Evolutionary conservation across 2,888 invertebrate species (phyloP), one percentile per base, ranked within the genome.

Genomic region (Nasonia oneida): DNA sequence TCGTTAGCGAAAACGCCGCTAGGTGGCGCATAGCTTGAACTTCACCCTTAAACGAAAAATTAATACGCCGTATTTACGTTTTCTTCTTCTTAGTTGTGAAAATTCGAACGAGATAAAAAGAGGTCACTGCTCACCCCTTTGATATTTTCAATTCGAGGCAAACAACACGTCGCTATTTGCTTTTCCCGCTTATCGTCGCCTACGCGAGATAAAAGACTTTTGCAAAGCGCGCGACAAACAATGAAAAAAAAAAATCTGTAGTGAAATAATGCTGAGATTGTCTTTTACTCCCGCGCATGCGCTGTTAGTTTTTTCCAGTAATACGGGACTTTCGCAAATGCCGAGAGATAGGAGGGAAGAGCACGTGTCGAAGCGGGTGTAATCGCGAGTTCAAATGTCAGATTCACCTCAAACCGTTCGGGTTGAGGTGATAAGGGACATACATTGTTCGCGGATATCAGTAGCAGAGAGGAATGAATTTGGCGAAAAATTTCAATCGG

Each of bases 361-460:
- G 14, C 57, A 73, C 73, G 80, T 73, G 12, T n/a, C 18, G 70
- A 67, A 8, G 57, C 57, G 57, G 57, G 57, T n/a, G 50, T 80
- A 75, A 75, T 14, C 37, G 6, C n/a, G 64, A 82, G 75, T 82
- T 75, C 81, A 82, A 75, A 75, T 82, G 67, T 75, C 81, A 64
- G 47, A 82, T 75, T 82, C 67, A 82, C 81, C 81, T 82, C 81
- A 57, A 18, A 8, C 5, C 14, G 5, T 29, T 23, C 6, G 14
- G 64, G 15, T 67, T 67, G 57, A n/a, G n/a, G 4, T 6, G 57
- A 18, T 10, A 23, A 64, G n/a, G 10, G 23, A 0, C 3, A 23
- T 18, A 64, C 64, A 23, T 64, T 64, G 23, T 64, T 29, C 12
- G 23, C 3, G 29, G 23, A 18, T 64, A 64, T 64, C 64, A 5